Percentiles rank a stretch among this genome's conserved stretches.
Evolutionary conservation across 2,797 vertebrate genomes (phyloP).

Genomic region (Pelochelys cantorii): DNA sequence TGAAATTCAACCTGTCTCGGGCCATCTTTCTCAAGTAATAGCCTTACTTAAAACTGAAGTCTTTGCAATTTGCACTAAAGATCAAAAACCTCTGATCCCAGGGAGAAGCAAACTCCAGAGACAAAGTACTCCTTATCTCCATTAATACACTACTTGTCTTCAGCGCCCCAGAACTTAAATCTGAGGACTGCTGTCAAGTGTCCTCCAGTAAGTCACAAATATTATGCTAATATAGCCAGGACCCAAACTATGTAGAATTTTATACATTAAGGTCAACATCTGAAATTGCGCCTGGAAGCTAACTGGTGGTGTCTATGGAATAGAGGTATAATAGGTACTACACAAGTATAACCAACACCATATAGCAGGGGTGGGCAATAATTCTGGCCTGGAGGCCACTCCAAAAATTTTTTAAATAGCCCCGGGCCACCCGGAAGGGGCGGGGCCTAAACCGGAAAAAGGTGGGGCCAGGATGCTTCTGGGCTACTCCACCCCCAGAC

Average conservation of each 20-base stretch:
- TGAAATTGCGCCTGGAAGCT: background rate
- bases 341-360: too few relatives aligned
- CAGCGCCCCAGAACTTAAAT: background rate
- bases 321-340: too few relatives aligned
- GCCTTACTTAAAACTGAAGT: background rate
- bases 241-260: background rate
- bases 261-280: accelerated
- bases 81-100: background rate
- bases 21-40: background rate
- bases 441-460: too few relatives aligned
- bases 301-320: too few relatives aligned
- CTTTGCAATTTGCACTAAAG: background rate
- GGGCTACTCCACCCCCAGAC: too few relatives aligned
- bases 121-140: accelerated
- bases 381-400: too few relatives aligned
- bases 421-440: too few relatives aligned
- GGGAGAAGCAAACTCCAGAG: background rate
- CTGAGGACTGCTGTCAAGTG: background rate
- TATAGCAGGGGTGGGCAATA: too few relatives aligned
- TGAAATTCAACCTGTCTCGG: background rate
- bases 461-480: too few relatives aligned
- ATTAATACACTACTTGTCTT: background rate
- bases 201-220: background rate
- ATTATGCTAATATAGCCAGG: background rate
- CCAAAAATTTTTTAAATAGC: too few relatives aligned